Evolutionary conservation across 2,113 vertebrate species (phyloP).

Genomic region (Nymphicus hollandicus): DNA sequence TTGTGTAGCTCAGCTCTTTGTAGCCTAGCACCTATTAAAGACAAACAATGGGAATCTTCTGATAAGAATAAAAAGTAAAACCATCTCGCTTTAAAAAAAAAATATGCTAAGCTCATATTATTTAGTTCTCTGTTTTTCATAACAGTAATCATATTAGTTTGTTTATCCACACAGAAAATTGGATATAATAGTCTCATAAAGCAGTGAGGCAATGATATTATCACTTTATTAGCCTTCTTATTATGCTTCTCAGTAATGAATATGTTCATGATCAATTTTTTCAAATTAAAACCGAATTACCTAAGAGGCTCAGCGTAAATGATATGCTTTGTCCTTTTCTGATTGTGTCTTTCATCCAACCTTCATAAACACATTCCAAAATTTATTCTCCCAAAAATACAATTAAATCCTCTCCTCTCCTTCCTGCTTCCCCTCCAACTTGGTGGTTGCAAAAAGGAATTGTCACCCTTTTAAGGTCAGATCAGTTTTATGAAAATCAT

Average conservation of each 20-base stretch:
- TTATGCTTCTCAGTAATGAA: not conserved
- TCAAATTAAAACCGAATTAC: not conserved
- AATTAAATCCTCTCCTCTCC: not conserved
- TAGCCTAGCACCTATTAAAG: not conserved
- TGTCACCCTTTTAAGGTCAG: not conserved
- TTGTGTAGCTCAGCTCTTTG: not conserved
- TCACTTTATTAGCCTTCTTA: slow-evolving; percentile 37
- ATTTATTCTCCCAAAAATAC: not conserved
- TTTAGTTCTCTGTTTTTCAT: slow-evolving; percentile 6
- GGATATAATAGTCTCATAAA: slow-evolving; percentile 31
- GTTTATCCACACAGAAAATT: slow-evolving; percentile 47
- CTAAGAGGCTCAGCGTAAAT: not conserved
- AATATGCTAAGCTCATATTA: not conserved
- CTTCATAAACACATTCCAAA: not conserved
- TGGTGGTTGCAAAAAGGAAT: not conserved
- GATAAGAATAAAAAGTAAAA: not conserved
- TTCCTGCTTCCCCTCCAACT: not conserved
- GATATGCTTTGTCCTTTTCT: not conserved
- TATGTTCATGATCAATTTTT: slow-evolving; percentile 4
- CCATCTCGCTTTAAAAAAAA: not conserved
- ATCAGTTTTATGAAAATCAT: not conserved
- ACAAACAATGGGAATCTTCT: not conserved
- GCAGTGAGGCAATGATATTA: slow-evolving; percentile 39
- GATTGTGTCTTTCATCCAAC: not conserved
- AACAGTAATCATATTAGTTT: slow-evolving; percentile 36